Conservation (phyloP, 2,113 vertebrate species). For the Dissostichus mawsoni region DNA sequence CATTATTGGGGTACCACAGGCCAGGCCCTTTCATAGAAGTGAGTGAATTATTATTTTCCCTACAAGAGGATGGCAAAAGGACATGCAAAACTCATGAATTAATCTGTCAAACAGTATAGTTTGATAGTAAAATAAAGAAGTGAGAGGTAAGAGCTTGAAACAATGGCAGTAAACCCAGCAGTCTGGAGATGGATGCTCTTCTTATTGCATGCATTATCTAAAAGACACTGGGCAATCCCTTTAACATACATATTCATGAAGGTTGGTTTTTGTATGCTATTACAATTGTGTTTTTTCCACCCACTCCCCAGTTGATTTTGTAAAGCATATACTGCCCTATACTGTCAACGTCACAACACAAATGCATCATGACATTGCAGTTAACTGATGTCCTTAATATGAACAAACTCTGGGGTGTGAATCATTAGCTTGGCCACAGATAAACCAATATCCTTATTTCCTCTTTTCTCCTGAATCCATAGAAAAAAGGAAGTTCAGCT, state of each 20-base stretch:
- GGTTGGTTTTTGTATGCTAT: background rate
- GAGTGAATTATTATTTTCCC: no score
- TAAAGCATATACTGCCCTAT: background rate
- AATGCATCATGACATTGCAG: background rate
- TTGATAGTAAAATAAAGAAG: no score
- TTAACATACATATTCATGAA: background rate
- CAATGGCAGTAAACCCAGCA: background rate
- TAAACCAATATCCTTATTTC: constrained; percentile 25
- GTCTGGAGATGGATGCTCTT: background rate
- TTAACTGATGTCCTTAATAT: background rate
- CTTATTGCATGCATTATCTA: background rate
- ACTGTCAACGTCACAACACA: background rate
- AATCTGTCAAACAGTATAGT: no score
- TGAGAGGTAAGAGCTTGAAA: no score
- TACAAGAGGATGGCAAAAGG: no score
- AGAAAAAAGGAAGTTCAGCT: constrained; percentile 40
- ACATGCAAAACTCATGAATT: no score
- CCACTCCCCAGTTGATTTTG: background rate
- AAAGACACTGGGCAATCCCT: background rate
- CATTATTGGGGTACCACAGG: no score
- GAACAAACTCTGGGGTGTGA: background rate
- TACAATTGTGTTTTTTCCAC: no score
- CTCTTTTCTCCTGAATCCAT: constrained; percentile 17
- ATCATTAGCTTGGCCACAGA: background rate
- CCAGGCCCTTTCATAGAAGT: no score